Evolutionary conservation across 2,888 invertebrate species (phyloP).

Genomic region (Lasioglossum oenotherae): DNA sequence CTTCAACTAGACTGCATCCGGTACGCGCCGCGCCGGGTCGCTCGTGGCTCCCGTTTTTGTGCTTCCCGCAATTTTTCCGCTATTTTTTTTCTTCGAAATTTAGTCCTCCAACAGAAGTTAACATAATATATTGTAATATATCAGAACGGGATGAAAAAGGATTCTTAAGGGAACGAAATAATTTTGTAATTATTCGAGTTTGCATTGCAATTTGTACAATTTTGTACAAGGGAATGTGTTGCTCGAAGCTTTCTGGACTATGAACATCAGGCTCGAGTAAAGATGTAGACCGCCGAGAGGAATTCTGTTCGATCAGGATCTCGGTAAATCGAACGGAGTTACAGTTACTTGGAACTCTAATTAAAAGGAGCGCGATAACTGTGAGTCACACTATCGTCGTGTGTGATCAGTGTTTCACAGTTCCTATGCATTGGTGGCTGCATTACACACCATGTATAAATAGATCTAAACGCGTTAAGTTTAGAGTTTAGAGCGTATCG

Average conservation of each 20-base stretch:
- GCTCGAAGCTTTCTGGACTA: not conserved
- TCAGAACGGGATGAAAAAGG: no score
- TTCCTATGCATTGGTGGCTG: not conserved
- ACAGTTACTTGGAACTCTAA: not conserved
- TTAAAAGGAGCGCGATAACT: not conserved
- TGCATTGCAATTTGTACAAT: not conserved
- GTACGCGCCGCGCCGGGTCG: slow-evolving; percentile 32
- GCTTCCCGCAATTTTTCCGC: not conserved
- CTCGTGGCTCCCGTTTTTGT: slow-evolving; percentile 28
- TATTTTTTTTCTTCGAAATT: not conserved
- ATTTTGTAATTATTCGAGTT: not conserved
- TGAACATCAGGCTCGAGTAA: not conserved
- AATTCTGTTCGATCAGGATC: not conserved
- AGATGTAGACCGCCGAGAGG: not conserved
- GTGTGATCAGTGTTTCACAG: not conserved
- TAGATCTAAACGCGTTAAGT: not conserved
- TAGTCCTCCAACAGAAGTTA: not conserved
- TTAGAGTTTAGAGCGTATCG: slow-evolving; percentile 13
- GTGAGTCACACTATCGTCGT: slow-evolving; percentile 1
- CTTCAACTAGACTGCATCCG: slow-evolving; percentile 59
- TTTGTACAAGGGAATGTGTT: not conserved
- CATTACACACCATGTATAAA: slow-evolving; percentile 15
- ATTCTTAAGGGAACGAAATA: not conserved
- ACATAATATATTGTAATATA: no score
- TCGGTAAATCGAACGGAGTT: not conserved